Base-by-base conservation (phyloP, 1,140 invertebrate species). In the Bombus ignitus region DNA sequence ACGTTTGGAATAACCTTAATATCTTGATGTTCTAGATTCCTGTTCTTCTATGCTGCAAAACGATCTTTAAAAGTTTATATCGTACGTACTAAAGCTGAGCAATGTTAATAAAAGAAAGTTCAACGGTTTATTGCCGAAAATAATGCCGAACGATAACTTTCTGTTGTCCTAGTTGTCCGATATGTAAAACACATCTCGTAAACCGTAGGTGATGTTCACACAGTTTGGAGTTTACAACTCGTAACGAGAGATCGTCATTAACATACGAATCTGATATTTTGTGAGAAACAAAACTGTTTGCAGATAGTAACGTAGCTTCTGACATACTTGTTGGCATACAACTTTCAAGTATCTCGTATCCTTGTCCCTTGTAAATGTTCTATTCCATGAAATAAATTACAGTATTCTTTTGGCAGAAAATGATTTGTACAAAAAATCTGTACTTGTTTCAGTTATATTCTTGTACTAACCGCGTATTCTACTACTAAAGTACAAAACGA, bases 21-120 rank as follows among this genome's bases (percentile, higher is more conserved):
- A 53, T 66, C 57, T 68, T 25, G 8, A 22, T 25, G 9, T 9
- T 65, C 39, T 32, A 62, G 4, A n/a, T 70, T 53, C 37, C 18
- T 53, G 15, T 78, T 9, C 66, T 57, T n/a, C 18, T 18, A 53
- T 22, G 47, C 47, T n/a, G 53, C 28, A 10, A 12, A 22, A 32
- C n/a, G 10, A 15, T 5, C 10, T 32, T 74, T 35, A 62, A 62
- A 62, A 57, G 32, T 39, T 81, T 35, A 62, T 53, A 35, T 28
- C 37, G 25, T 53, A 22, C 47, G 18, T 25, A 18, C 37, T 81
- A 72, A 72, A 72, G 18, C 1, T 2, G 28, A 35, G 25, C 8
- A 28, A 57, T 25, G 35, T 39, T 70, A 82, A 83, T 82, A 86
- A 89, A 86, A 78, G 15, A 66, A 59, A 62, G 81, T 66, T 57